These are phyloP conservation scores for Hydrochoerus hydrochaeris DNA, from an alignment of 2,113 vertebrate genomes.

Conservation along the genomic window DNA sequence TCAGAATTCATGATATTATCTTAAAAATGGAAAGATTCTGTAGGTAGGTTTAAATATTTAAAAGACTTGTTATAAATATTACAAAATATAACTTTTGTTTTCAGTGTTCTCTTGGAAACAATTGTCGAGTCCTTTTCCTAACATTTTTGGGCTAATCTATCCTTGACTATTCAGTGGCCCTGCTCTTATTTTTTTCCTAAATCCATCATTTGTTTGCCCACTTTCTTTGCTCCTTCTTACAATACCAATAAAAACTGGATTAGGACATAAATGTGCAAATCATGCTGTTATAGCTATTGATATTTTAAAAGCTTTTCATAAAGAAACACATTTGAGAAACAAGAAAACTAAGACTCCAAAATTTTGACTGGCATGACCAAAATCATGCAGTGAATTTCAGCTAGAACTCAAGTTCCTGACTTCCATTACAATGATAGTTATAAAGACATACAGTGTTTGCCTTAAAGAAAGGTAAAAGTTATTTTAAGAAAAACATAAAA, in stretches of 20 bases:
- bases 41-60: neutral
- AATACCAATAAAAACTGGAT: neutral
- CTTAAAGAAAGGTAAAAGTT: neutral
- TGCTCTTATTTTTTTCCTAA: neutral
- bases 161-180: neutral
- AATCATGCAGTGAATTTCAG: neutral
- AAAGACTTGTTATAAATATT: neutral
- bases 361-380: neutral
- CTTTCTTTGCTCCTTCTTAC: neutral
- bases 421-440: neutral
- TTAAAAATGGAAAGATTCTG: neutral
- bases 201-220: neutral
- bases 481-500: neutral
- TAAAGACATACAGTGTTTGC: neutral
- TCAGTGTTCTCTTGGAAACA: neutral
- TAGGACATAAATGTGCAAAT: neutral
- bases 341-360: neutral
- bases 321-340: neutral
- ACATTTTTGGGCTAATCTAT: neutral
- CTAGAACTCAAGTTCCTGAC: neutral
- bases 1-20: neutral
- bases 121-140: neutral
- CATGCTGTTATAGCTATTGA: neutral
- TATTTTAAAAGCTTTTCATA: neutral
- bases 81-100: neutral